Evolutionary conservation across 2,888 invertebrate species (phyloP).

Genomic region (Erebia palarica): DNA sequence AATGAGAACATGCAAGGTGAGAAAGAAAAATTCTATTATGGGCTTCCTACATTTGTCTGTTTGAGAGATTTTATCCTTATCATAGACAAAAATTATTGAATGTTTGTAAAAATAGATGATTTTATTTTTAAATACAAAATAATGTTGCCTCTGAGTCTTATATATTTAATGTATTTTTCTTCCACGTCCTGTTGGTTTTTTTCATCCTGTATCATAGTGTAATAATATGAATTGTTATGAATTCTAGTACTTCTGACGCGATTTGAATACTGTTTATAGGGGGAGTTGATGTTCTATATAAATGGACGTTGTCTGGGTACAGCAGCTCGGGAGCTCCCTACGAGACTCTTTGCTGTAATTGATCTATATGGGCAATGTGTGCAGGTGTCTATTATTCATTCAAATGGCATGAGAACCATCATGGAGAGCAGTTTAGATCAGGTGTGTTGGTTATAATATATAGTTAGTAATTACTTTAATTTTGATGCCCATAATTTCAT

Average conservation of each 20-base stretch:
- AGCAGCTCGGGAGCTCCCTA: conserved; percentile 90
- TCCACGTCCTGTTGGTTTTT: no score
- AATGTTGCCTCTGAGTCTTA: no score
- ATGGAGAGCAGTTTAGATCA: conserved; percentile 61
- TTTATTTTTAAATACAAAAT: no score
- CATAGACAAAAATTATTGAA: no score
- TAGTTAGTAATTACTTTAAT: no score
- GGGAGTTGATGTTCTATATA: conserved; percentile 92
- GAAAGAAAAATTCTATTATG: not conserved
- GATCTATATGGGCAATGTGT: conserved; percentile 97
- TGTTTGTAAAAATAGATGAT: no score
- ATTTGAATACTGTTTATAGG: conserved; percentile 65
- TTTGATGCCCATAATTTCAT: no score
- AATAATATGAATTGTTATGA: no score
- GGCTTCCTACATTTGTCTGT: not conserved
- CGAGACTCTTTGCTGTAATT: conserved; percentile 93
- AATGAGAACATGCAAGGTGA: conserved; percentile 89
- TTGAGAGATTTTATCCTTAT: no score
- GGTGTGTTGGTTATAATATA: conserved; percentile 46
- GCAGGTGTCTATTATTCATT: conserved; percentile 86
- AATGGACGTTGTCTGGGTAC: conserved; percentile 95
- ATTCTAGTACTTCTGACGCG: no score
- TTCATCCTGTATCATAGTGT: no score
- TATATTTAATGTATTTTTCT: no score
- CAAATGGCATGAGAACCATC: conserved; percentile 55